phyloP scores from a whole-genome alignment of 2,888 invertebrate genomes.

The Hanleya hanleyi region DNA sequence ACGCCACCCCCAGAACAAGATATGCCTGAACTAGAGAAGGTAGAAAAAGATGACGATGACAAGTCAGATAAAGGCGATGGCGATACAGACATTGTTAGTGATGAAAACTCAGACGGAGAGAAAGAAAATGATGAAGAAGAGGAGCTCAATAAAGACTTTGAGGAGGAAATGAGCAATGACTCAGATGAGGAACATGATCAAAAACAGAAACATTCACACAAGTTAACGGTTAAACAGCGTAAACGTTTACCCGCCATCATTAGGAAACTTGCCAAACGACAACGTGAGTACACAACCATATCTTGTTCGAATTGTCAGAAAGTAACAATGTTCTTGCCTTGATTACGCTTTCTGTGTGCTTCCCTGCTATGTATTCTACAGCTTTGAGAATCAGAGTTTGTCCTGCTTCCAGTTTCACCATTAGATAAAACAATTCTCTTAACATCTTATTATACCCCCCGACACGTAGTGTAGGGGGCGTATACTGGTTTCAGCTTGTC shows the following conservation, averaged over 20 bases:
- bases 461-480: too few relatives aligned
- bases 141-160: constrained; percentile 23
- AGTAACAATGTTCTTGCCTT: too few relatives aligned
- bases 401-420: too few relatives aligned
- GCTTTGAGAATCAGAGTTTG: too few relatives aligned
- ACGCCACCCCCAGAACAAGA: not conserved
- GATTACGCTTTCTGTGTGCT: too few relatives aligned
- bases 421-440: too few relatives aligned
- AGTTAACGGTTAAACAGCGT: not conserved
- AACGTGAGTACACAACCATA: too few relatives aligned
- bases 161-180: not conserved
- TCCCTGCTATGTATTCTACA: too few relatives aligned
- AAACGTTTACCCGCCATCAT: not conserved
- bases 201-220: not conserved
- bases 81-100: constrained; percentile 35
- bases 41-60: constrained; percentile 12
- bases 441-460: too few relatives aligned
- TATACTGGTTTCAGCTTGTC: too few relatives aligned
- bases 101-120: constrained; percentile 32
- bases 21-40: not conserved
- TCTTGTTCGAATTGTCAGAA: too few relatives aligned
- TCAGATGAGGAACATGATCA: not conserved
- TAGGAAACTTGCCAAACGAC: not conserved
- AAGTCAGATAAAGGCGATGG: constrained; percentile 28
- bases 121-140: constrained; percentile 18